Base-by-base conservation (phyloP, 1,140 invertebrate species). In the Heliconius hermathena region DNA sequence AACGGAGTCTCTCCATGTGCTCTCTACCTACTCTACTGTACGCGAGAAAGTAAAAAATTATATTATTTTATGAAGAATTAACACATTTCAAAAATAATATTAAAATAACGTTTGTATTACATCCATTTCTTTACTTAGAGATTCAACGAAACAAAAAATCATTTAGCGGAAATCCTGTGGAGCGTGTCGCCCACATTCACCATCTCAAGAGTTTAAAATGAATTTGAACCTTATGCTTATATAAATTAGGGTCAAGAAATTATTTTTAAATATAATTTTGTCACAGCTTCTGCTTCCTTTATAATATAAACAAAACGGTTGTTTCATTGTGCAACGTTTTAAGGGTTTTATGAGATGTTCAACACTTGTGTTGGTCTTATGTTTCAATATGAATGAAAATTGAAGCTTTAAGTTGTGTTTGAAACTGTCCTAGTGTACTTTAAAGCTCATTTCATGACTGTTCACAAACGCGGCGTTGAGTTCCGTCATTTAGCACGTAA, bases 141-240 rank as follows among this genome's bases (percentile, higher is more conserved):
- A 66, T 66, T 66, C 26, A 13, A 22, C 26, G 22, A 29, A 66
- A 66, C 26, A 66, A 66, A 66, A 66, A 66, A 66, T 66, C 26
- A 66, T 66, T 66, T 66, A 29, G 22, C 60, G 60, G 60, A 66
- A 66, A 66, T 66, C 60, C 60, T 29, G 13, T 66, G 11, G 60
- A 66, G 60, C 60, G 60, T 66, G 60, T 66, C 26, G 60, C 60
- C 60, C 60, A 66, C 26, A 66, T 66, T 66, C 29, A 66, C 60
- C 26, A 66, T 66, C 9, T 29, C 11, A 6, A 66, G 3, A 2
- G 8, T 1, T 26, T 29, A 4, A 66, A 5, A 9, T 8, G 26
- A 66, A 26, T 66, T 66, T 66, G 22, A 18, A 66, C 60, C 26
- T 66, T 29, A 66, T 26, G 0, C 0, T 0, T 0, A 13, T 26